Conservation (phyloP, 2,888 invertebrate species). For the Entomobrya multifasciata region DNA sequence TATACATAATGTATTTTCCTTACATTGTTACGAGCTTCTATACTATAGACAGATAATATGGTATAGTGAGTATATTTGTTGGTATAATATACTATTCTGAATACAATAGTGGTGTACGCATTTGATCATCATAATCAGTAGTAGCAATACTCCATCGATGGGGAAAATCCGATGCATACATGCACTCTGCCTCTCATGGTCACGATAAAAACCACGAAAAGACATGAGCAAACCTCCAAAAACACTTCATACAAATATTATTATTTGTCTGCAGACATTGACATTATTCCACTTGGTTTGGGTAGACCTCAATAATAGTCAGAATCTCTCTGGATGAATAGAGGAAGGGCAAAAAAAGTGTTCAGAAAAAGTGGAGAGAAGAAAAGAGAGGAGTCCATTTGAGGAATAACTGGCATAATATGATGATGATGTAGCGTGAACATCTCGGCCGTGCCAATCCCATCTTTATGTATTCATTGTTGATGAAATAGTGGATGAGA, state of each 20-base stretch:
- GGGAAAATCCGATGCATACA: slow-evolving; percentile 62
- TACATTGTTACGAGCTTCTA: too few relatives aligned
- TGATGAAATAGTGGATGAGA: slow-evolving; percentile 1
- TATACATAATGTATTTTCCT: background rate
- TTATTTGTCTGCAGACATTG: slow-evolving; percentile 38
- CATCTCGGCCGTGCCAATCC: slow-evolving; percentile 66
- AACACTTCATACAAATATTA: slow-evolving; percentile 25
- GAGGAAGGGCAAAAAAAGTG: slow-evolving; percentile 14
- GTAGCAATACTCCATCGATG: slow-evolving; percentile 17
- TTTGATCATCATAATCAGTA: slow-evolving; percentile 46
- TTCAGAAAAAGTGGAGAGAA: slow-evolving; percentile 3
- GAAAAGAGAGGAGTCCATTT: slow-evolving; percentile 30
- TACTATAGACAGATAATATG: too few relatives aligned
- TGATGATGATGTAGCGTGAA: slow-evolving; percentile 56
- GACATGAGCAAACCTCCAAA: slow-evolving; percentile 35
- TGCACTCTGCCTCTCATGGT: slow-evolving; percentile 46
- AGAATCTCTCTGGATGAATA: background rate
- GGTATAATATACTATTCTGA: background rate
- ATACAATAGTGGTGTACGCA: background rate
- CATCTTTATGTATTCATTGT: slow-evolving; percentile 54
- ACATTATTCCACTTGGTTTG: slow-evolving; percentile 31
- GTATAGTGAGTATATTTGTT: background rate
- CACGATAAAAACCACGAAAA: slow-evolving; percentile 51
- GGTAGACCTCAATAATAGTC: slow-evolving; percentile 9
- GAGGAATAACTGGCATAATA: slow-evolving; percentile 41